phyloP scores from a whole-genome alignment of 2,888 invertebrate genomes.

The Pantelozetes paolii region DNA sequence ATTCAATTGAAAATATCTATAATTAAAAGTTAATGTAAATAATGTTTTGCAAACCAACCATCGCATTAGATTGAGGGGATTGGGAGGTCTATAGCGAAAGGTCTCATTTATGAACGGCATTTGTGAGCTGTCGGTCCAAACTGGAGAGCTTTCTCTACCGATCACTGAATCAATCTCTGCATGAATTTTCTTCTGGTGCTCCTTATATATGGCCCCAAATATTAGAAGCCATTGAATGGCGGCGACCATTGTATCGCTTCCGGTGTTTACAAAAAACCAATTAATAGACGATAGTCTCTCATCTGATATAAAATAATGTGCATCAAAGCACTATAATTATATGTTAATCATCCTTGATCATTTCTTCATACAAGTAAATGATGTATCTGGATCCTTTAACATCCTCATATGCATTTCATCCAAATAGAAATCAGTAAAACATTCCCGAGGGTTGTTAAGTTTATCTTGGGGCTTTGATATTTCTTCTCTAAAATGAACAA shows the following conservation, averaged over 20 bases:
- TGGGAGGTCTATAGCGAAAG: slow-evolving; percentile 63
- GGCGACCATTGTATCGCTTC: slow-evolving; percentile 46
- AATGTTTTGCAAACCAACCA: slow-evolving; percentile 44
- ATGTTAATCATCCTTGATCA: too few relatives aligned
- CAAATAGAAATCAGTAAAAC: too few relatives aligned
- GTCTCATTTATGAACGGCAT: slow-evolving; percentile 74
- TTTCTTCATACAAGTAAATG: too few relatives aligned
- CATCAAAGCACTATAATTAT: too few relatives aligned
- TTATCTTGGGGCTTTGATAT: too few relatives aligned
- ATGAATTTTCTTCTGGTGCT: slow-evolving; percentile 60
- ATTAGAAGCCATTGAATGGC: slow-evolving; percentile 55
- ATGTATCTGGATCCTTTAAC: too few relatives aligned
- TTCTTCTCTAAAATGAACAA: too few relatives aligned
- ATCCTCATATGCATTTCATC: too few relatives aligned
- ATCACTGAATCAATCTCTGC: slow-evolving; percentile 62
- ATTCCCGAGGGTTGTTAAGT: too few relatives aligned
- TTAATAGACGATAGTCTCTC: slow-evolving; percentile 44
- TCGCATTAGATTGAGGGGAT: slow-evolving; percentile 46
- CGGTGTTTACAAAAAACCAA: slow-evolving; percentile 47
- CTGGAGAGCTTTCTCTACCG: slow-evolving; percentile 59
- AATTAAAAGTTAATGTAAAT: neutral
- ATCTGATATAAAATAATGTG: slow-evolving; percentile 36
- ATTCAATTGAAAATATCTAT: slow-evolving; percentile 50
- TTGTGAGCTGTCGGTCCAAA: slow-evolving; percentile 60
- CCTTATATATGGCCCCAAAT: slow-evolving; percentile 59